Base-by-base conservation (phyloP, 2,797 vertebrate genomes). In the Chaetodon trifasciatus region DNA sequence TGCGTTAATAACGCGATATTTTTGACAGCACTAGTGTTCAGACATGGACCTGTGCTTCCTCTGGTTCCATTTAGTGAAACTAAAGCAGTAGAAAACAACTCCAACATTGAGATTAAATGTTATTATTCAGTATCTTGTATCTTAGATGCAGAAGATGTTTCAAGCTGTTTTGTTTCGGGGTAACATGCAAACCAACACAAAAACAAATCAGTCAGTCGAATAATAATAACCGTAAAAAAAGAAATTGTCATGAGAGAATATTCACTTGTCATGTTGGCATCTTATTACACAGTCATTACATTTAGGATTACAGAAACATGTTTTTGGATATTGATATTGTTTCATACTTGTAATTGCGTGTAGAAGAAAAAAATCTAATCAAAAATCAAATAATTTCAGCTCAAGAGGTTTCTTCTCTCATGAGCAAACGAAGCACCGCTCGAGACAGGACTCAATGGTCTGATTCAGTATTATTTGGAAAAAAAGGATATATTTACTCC, bases 401-500 rank as follows among this genome's bases (percentile, higher is more conserved):
- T 72, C 28, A 46, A 35, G 8, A 72, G 24, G 74, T 78, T 76
- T 63, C 5, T 74, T 21, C 35, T 81, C 15, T 69, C 17, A 21
- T 10, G 12, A 49, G 21, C 11, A 85, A 77, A 79, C 68, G 75
- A 83, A 86, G 46, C 39, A 13, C 1, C 40, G 47, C 19, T 73
- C 66, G 66, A 6, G 2, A 63, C 19, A 37, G 68, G 63, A 84
- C 82, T 82, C 70, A 6, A 23, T 16, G n/a, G 68, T 71, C 73
- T 72, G 56, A 91, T 91, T 82, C 49, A 8, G 62, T 76, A 52
- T 86, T 84, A 64, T 49, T 13, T 16, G 28, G 5, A 16, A 77
- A 52, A 81, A 74, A 70, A 39, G 6, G 50, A 37, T 72, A 65
- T 84, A 74, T 91, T 90, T 86, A 82, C 76, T 85, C 77, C 87